Percentiles rank a stretch among this genome's conserved stretches.
Evolutionary conservation across 1,140 invertebrate genomes (phyloP).

Genomic region (Euwallacea fornicatus): DNA sequence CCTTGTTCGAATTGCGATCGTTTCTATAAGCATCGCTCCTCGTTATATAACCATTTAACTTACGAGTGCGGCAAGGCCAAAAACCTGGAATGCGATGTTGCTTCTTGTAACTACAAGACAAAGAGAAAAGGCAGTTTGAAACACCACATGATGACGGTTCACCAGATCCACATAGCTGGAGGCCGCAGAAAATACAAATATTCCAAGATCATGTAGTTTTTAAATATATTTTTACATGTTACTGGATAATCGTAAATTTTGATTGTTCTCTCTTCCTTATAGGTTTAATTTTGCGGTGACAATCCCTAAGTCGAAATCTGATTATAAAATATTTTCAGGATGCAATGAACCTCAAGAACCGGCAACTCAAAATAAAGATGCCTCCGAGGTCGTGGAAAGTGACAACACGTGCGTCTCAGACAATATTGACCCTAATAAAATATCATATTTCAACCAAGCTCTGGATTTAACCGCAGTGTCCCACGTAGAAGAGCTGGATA

Average conservation of each 20-base stretch:
- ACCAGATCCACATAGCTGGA: neutral
- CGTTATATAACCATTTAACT: slow-evolving; percentile 62
- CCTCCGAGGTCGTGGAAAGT: too few relatives aligned
- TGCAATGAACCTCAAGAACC: neutral
- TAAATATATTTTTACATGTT: neutral
- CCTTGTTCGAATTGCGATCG: slow-evolving; percentile 55
- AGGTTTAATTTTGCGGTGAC: neutral
- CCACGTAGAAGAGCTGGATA: slow-evolving; percentile 1
- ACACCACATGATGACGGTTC: slow-evolving; percentile 47
- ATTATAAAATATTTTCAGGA: neutral
- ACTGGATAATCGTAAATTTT: too few relatives aligned
- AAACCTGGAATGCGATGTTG: slow-evolving; percentile 12
- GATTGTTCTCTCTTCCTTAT: neutral
- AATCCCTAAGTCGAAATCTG: neutral
- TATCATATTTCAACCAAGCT: neutral
- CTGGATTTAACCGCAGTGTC: slow-evolving; percentile 6
- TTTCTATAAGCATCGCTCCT: slow-evolving; percentile 59
- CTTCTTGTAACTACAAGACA: slow-evolving; percentile 50
- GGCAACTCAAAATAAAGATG: neutral
- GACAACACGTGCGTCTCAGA: neutral
- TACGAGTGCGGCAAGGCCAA: slow-evolving; percentile 65
- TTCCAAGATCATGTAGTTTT: slow-evolving; percentile 26
- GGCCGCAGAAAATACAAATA: slow-evolving; percentile 22
- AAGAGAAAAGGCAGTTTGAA: slow-evolving; percentile 56
- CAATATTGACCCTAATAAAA: slow-evolving; percentile 10